Base-by-base conservation (phyloP, 2,113 vertebrate species). In the Hippocampus comes region DNA sequence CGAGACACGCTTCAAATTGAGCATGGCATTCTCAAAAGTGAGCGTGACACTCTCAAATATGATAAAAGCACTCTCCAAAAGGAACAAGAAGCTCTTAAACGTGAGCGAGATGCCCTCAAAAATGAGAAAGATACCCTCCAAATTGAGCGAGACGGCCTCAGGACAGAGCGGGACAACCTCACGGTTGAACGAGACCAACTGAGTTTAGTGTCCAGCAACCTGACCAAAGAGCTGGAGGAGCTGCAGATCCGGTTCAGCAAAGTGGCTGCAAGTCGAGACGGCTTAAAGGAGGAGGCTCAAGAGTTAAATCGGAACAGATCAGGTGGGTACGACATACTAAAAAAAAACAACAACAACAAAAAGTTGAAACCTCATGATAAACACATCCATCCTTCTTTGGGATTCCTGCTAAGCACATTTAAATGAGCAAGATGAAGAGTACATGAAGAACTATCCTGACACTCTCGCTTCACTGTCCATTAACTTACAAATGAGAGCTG, bases 101-200 rank as follows among this genome's bases (percentile, higher is more conserved):
- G 12, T n/a, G 48, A 78, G 34, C 27, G 51, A 41, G 67, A 56
- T 17, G 20, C 27, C 20, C 30, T 69, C 9, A 30, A 14, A n/a
- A 21, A 55, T 34, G 67, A 69, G 20, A 53, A n/a, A 5, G 21
- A 42, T 7, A n/a, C 17, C 20, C 67, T 69, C 4, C 18, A 21
- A 21, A 56, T 9, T 9, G 68, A 69, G 51, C 51, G 38, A 41
- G 21, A 69, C 21, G 7, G 20, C 18, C 14, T 57, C 27, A 56
- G 11, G 21, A 25, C 2, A 14, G 67, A 73, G 27, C 76, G 41
- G 49, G 46, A 71, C 5, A 21, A 18, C 3, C 42, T 79, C 34
- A 79, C 51, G 61, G 63, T 66, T 5, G 73, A 84, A n/a, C 60
- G 43, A n/a, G 57, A 77, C 11, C 72, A 71, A 14, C 42, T 83